phyloP scores from a whole-genome alignment of 2,113 vertebrate species.

The Neolamprologus fasciatus region DNA sequence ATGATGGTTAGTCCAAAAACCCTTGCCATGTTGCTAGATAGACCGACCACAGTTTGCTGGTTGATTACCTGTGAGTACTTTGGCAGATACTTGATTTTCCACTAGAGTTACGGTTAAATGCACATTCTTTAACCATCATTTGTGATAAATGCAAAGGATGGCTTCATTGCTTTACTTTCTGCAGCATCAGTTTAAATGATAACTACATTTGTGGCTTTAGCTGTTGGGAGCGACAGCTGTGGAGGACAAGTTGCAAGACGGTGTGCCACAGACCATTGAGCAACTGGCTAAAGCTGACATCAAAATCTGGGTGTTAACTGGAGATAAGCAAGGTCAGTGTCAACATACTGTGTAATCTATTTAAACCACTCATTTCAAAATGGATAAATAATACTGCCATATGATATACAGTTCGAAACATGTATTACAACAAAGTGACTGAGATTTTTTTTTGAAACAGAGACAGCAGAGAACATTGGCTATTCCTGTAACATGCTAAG shows the following conservation, averaged over 20 bases:
- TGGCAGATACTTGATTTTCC: neutral
- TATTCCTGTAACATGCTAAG: constrained; percentile 88
- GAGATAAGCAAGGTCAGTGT: constrained; percentile 89
- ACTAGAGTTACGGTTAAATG: neutral
- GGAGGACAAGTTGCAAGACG: constrained; percentile 94
- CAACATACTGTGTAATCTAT: neutral
- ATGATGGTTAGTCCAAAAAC: constrained; percentile 69
- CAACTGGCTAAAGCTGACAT: constrained; percentile 86
- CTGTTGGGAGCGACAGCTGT: constrained; percentile 86
- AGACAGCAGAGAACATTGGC: constrained; percentile 91
- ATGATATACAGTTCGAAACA: neutral
- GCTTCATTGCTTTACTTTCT: neutral
- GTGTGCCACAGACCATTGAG: constrained; percentile 87
- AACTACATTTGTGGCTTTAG: constrained; percentile 47
- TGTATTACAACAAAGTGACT: neutral
- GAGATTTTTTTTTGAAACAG: constrained; percentile 51
- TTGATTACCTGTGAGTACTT: no score
- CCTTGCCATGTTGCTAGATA: neutral
- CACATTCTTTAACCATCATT: neutral
- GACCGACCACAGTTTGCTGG: neutral
- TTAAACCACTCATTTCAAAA: neutral
- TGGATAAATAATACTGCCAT: neutral
- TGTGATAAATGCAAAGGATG: neutral
- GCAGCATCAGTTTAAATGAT: neutral
- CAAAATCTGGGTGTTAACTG: constrained; percentile 93